Base-by-base conservation (phyloP, 1,140 invertebrate species). In the Trachelipus rathkii region DNA sequence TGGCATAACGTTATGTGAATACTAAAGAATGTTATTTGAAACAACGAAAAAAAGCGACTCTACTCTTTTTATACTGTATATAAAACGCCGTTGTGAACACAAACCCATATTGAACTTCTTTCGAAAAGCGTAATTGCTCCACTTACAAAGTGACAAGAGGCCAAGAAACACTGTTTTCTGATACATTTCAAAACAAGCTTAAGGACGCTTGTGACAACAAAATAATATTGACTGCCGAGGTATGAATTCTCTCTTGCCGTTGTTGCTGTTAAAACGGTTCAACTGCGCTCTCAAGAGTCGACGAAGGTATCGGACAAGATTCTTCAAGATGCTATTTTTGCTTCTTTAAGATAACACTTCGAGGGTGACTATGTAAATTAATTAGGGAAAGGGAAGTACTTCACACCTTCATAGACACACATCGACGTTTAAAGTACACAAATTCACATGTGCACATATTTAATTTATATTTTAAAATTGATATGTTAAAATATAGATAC, bases 121-220 rank as follows among this genome's bases (percentile, higher is more conserved):
- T 60, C 50, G 50, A 19, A 60, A 1, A 60, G 19, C 50, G 11
- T 60, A 60, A 60, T 60, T 60, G 50, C 50, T 15, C 11, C 50
- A 15, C 50, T 60, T 8, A 19, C 50, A 15, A 60, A 15, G 11
- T 19, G 50, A 13, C 11, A 60, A 13, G 50, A 60, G 11, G 19
- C 2, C 11, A 60, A 60, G 50, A 60, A 60, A 60, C 50, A 19
- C 19, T 60, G 50, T 60, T 60, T 60, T 60, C 50, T 60, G 50
- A 60, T 60, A 60, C 50, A 60, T 60, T 60, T 60, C 50, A 60
- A 60, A 60, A 60, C 50, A 60, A 13, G 50, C 50, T 60, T 15
- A 60, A 60, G 50, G 19, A 60, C 2, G 11, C 50, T 60, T 15
- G 50, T 6, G 19, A 60, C 19, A 60, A 60, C 50, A 60, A 19